Base-by-base conservation (phyloP, 2,888 invertebrate species). In the Lasioglossum vierecki region DNA sequence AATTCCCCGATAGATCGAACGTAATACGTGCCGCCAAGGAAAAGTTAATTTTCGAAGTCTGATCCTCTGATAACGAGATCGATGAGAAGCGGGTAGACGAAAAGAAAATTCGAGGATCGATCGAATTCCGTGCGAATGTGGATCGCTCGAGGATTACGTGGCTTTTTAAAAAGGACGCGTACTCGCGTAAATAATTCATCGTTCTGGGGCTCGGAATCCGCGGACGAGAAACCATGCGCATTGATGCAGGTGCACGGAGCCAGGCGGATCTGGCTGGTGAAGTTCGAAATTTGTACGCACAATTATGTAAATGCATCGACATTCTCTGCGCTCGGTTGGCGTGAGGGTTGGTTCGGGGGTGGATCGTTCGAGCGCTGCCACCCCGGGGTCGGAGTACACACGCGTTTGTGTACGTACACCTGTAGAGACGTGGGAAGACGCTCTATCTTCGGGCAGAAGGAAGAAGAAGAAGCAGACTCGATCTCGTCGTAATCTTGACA, bases 131-230 rank as follows among this genome's bases (percentile, higher is more conserved):
- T 1, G 30, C 0, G 78, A 73, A 11, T 41, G 63, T 76, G 49
- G 68, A 71, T 73, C 80, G 82, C 49, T 44, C 66, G 72, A 83
- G 86, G 90, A 90, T 91, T 89, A 88, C 86, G 88, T 57, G 74
- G 77, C 87, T 87, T 88, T 91, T 93, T 92, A 90, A 92, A 92
- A 89, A 84, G 88, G 83, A 30, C 87, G 88, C 84, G 80, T 91
- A 91, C 89, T 91, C 89, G 84, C 88, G 92, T 93, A 91, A 93
- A 93, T 93, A 93, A 93, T 93, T 93, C 92, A 93, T 93, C 80
- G 87, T 53, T 49, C 78, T 4, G 82, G 71, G 83, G 84, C 88
- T 87, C 77, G 75, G 87, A 88, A 88, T 85, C 79, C 71, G 71
- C 72, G 82, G 73, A 72, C 75, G 80, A 75, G 71, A 53, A 79